Evolutionary conservation across 2,888 invertebrate genomes (phyloP).

Genomic region (Melipona beecheii): DNA sequence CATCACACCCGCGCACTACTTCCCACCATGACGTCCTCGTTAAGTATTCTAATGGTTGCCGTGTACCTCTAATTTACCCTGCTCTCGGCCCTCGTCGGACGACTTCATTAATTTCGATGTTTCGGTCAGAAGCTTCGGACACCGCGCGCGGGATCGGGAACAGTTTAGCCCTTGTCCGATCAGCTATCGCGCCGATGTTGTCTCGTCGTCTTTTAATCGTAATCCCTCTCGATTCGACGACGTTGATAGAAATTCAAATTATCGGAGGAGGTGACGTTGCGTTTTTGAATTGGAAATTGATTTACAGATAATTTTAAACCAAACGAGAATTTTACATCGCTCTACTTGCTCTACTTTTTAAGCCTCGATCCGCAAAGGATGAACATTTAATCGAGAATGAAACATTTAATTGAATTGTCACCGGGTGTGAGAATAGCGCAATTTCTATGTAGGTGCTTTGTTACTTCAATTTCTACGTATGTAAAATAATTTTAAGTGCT

Average conservation of each 20-base stretch:
- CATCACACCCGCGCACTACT: slow-evolving; percentile 83
- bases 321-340: too few relatives aligned
- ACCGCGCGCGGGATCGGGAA: slow-evolving; percentile 28
- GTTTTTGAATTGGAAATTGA: neutral
- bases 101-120: slow-evolving; percentile 77
- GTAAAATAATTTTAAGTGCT: too few relatives aligned
- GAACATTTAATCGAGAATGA: too few relatives aligned
- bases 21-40: slow-evolving; percentile 81
- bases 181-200: slow-evolving; percentile 20
- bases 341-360: too few relatives aligned
- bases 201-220: slow-evolving; percentile 2
- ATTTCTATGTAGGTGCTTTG: too few relatives aligned
- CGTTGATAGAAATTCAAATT: neutral
- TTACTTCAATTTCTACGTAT: too few relatives aligned
- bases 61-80: slow-evolving; percentile 76
- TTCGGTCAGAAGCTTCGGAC: slow-evolving; percentile 52
- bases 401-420: too few relatives aligned
- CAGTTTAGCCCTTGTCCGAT: slow-evolving; percentile 21
- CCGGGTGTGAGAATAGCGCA: too few relatives aligned
- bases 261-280: neutral
- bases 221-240: slow-evolving; percentile 1
- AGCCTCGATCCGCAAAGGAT: too few relatives aligned
- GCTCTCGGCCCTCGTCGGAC: slow-evolving; percentile 62
- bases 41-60: slow-evolving; percentile 82
- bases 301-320: too few relatives aligned